Conservation (phyloP, 2,888 invertebrate genomes). For the Bellardia pandia region DNA sequence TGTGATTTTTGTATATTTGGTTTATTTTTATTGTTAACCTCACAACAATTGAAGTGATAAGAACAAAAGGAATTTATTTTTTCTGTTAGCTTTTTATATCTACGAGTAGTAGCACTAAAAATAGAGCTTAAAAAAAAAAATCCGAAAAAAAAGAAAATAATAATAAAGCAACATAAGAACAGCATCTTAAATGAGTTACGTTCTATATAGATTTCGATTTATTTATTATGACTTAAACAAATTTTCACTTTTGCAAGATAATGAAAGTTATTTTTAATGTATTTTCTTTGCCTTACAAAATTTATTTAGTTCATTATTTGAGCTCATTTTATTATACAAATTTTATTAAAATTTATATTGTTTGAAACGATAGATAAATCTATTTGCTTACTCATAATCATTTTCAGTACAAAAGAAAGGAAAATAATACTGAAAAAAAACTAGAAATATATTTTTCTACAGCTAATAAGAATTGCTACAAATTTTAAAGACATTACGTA, state of each 20-base stretch:
- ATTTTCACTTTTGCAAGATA: not conserved
- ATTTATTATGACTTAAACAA: not conserved
- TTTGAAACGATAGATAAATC: not conserved
- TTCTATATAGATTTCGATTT: not conserved
- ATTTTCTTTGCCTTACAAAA: not conserved
- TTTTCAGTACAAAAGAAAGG: not conserved
- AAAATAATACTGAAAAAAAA: not conserved
- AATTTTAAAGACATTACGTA: not conserved
- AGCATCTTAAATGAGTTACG: not conserved
- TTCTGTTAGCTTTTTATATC: not conserved
- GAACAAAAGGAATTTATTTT: conserved; percentile 1
- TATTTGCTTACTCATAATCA: conserved; percentile 25
- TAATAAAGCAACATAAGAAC: too few relatives aligned
- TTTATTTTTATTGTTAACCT: conserved; percentile 8
- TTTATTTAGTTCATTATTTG: not conserved
- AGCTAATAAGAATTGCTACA: conserved; percentile 3
- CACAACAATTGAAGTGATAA: not conserved
- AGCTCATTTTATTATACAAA: not conserved
- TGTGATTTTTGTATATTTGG: conserved; percentile 5
- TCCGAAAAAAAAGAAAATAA: not conserved
- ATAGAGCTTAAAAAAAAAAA: not conserved
- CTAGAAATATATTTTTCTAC: not conserved
- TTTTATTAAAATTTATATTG: conserved; percentile 15
- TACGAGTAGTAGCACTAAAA: not conserved
- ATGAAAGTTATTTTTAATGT: not conserved